Percentiles rank a stretch among this genome's conserved stretches.
phyloP scores from a whole-genome alignment of 2,797 vertebrate genomes.

The Hemibagrus guttatus region DNA sequence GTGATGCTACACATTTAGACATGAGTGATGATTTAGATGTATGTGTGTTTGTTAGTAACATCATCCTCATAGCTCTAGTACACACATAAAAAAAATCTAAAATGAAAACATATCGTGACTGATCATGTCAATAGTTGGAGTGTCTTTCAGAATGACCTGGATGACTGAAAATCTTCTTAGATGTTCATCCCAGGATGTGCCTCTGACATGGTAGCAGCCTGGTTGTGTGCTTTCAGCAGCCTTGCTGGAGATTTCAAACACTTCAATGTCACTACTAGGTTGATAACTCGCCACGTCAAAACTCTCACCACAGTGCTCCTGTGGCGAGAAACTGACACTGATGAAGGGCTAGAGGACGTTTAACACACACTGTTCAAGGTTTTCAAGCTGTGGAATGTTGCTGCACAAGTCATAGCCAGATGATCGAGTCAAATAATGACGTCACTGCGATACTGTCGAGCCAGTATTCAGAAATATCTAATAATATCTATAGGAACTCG shows the following conservation, averaged over 20 bases:
- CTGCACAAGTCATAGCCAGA: background rate
- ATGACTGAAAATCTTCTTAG: background rate
- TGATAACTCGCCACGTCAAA: slow-evolving; percentile 23
- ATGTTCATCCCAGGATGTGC: slow-evolving; percentile 6
- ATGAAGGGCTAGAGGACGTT: slow-evolving; percentile 29
- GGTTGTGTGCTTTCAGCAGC: background rate
- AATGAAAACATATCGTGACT: background rate
- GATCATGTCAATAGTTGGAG: background rate
- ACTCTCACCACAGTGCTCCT: slow-evolving; percentile 3
- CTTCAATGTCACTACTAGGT: slow-evolving; percentile 31
- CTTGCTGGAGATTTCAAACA: slow-evolving; percentile 27
- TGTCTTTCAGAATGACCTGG: slow-evolving; percentile 16
- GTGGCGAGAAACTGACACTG: slow-evolving; percentile 26
- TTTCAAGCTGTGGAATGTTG: slow-evolving; percentile 1
- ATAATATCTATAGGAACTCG: background rate
- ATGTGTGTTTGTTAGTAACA: background rate
- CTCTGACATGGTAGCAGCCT: background rate
- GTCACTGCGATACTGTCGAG: background rate
- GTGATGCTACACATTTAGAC: background rate
- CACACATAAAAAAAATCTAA: background rate
- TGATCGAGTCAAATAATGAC: background rate
- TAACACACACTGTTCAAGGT: slow-evolving; percentile 22
- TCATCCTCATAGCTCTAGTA: background rate
- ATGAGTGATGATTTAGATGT: background rate
- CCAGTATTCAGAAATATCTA: background rate